Evolutionary conservation across 2,113 vertebrate species (phyloP), one percentile per base, ranked within the genome.

Genomic region (Hippopotamus amphibius): DNA sequence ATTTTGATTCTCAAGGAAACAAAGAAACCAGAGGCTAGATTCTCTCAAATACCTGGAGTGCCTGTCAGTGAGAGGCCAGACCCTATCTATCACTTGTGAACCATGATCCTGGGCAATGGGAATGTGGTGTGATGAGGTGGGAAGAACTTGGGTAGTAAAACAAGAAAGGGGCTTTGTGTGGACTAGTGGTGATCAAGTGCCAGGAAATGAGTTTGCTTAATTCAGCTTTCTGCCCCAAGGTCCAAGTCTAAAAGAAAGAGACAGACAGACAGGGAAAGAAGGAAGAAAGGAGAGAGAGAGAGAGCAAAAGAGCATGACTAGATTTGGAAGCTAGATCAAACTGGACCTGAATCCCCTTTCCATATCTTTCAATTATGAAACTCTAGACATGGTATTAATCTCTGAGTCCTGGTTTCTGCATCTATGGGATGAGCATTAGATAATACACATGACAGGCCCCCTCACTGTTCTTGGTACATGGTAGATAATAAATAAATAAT

Each of bases 1-100:
- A 79, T 95, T 96, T 71, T 69, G 66, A 82, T 72, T 57, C 21
- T 88, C 22, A 33, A 95, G 90, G 46, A 85, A 63, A 91, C 53
- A 86, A 93, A 96, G 46, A 68, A 97, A 53, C 13, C n/a, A 50
- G 86, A 92, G 41, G 6, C 72, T 71, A 46, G 63, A 76, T 16
- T 77, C 33, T 37, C 22, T 11, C 59, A 90, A 46, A 43, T 93
- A 48, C 37, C 33, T 59, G 14, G 86, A 41, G 41, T 66, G 43
- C 14, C 15, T 79, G 85, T 43, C 26, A 53, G 77, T 53, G 33
- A 84, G 50, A 61, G 74, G 59, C 28, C 50, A 63, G 8, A 8
- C 19, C 24, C 48, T 43, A 7, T 26, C 48, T 43, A 7, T 26
- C 19, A 59, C 53, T 13, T 7, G 61, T 22, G 66, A 77, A 5